Evolutionary conservation across 2,797 vertebrate genomes (phyloP), one percentile per base, ranked within the genome.

Genomic region (Acestrorhynchus altus): DNA sequence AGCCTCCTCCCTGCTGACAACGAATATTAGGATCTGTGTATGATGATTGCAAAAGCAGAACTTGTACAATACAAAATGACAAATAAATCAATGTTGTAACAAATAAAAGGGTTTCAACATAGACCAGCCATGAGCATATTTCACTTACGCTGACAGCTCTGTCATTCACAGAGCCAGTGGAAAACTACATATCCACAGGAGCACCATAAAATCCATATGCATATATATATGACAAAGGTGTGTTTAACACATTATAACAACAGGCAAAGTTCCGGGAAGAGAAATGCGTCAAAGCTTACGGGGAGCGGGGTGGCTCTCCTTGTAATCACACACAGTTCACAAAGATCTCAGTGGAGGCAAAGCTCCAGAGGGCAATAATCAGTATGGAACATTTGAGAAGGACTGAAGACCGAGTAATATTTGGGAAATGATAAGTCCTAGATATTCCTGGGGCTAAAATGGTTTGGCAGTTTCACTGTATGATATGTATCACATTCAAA

Each of bases 211-310:
- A 82, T 26, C 64, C 69, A 76, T 76, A 80, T 82, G 76, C 81
- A 61, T 63, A 63, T 59, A 63, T 59, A 54, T 79, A 81, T 66
- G 57, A 76, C 28, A 47, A 44, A 28, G 59, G 68, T 67, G 81
- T 88, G 89, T 82, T 87, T 81, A 90, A 88, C 54, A 75, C 86
- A 90, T 91, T 88, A 49, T 51, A 89, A 82, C 77, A 81, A 66
- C 46, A 56, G 71, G 61, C 76, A 83, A 79, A 83, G 49, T 71
- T 74, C 67, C 61, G 20, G 64, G 44, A 86, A 79, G 8, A 76
- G 64, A 77, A 82, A 35, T 60, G 71, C 52, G 77, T 47, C 66
- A 77, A 85, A 85, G 82, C 61, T 75, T 40, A 35, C 47, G 51
- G 26, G 83, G 63, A 67, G 69, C 20, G n/a, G 66, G 83, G 82